Conservation (phyloP, 2,888 invertebrate genomes). For the Melitaea athalia region DNA sequence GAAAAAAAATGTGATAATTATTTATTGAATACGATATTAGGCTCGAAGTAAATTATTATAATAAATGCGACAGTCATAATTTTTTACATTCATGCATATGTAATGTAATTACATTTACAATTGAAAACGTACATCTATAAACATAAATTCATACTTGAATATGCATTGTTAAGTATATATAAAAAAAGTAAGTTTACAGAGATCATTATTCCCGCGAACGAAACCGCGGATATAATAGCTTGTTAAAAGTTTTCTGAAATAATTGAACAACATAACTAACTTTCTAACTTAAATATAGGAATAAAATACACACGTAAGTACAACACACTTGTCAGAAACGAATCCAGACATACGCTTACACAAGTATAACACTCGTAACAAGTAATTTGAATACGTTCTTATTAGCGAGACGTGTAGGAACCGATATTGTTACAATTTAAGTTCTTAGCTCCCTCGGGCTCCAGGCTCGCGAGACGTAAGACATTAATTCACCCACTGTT, state of each 20-base stretch:
- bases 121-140: neutral
- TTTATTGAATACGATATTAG: no score
- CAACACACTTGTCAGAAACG: slow-evolving; percentile 12
- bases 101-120: no score
- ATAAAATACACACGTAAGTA: neutral
- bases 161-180: neutral
- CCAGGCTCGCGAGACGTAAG: slow-evolving; percentile 51
- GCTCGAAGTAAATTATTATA: no score
- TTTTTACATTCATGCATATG: no score
- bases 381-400: slow-evolving; percentile 47
- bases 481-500: slow-evolving; percentile 70
- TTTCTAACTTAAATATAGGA: neutral
- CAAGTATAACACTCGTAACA: slow-evolving; percentile 33
- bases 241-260: neutral
- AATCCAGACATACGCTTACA: slow-evolving; percentile 28
- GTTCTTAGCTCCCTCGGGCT: slow-evolving; percentile 48
- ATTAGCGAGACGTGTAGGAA: slow-evolving; percentile 42
- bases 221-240: neutral
- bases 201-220: neutral
- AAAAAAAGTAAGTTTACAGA: neutral
- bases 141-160: neutral
- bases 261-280: neutral
- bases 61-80: no score
- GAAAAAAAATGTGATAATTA: no score
- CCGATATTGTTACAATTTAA: slow-evolving; percentile 52